A percentile compares a stretch with the other conserved stretches of the same genome.
Evolutionary conservation across 1,140 invertebrate genomes (phyloP).

Genomic region (Lepidurus arcticus): DNA sequence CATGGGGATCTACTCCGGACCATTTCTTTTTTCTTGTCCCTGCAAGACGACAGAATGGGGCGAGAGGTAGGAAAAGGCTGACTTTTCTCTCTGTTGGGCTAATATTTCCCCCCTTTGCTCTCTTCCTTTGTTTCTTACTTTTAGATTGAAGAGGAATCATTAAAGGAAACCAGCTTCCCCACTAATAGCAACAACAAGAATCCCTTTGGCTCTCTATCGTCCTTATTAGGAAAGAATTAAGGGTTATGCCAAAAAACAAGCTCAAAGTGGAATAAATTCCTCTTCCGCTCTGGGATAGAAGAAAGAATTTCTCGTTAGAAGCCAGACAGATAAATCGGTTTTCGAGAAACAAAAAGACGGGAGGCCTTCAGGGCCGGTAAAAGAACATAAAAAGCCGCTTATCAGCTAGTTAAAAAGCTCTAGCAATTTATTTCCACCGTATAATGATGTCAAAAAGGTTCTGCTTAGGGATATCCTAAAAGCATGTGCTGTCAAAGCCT

Average conservation of each 20-base stretch:
- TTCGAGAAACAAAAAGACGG: no score
- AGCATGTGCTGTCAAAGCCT: no score
- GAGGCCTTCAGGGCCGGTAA: no score
- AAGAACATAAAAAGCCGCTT: no score
- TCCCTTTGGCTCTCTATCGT: neutral
- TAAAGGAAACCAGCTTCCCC: neutral
- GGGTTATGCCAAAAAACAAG: neutral
- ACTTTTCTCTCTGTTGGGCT: neutral
- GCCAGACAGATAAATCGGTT: no score
- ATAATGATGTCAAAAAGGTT: no score
- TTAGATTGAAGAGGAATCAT: neutral
- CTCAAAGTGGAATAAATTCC: conserved; percentile 1
- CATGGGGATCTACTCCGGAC: neutral
- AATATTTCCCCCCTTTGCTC: neutral
- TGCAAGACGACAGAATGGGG: neutral
- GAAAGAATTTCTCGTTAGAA: no score
- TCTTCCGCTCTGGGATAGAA: neutral
- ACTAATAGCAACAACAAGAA: no score
- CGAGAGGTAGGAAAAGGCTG: neutral
- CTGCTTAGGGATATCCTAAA: no score
- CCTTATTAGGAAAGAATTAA: neutral
- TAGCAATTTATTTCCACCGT: no score
- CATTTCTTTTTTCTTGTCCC: neutral
- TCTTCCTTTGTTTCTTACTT: neutral
- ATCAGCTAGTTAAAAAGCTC: no score